These are phyloP conservation scores for Larimichthys crocea DNA, from an alignment of 2,113 vertebrate species.

Conservation along the genomic window DNA sequence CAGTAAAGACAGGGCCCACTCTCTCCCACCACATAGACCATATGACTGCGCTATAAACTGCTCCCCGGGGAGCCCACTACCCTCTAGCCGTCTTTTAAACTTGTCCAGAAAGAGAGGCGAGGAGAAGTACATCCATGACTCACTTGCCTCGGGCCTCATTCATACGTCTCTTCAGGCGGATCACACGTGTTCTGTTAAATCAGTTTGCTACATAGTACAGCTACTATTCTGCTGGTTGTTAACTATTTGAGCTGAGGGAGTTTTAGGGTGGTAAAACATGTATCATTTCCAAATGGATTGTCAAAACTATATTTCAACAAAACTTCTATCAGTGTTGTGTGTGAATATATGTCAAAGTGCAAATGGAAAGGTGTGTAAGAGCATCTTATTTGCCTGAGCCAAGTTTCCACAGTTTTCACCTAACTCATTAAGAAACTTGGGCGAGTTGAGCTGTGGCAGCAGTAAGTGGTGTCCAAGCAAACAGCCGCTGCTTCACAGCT, in stretches of 20 bases:
- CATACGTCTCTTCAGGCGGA: too few species aligned
- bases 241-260: background rate
- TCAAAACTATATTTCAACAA: background rate
- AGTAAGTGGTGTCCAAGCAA: slow-evolving; percentile 24
- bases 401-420: slow-evolving; percentile 13
- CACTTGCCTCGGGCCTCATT: too few species aligned
- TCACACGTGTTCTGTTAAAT: too few species aligned
- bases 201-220: too few species aligned
- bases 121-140: too few species aligned
- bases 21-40: too few species aligned
- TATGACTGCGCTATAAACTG: too few species aligned
- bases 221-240: too few species aligned
- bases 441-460: slow-evolving; percentile 17
- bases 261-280: background rate
- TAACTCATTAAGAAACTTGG: slow-evolving; percentile 7
- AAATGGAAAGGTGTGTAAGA: background rate
- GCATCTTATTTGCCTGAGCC: background rate
- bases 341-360: background rate
- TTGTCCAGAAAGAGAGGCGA: too few species aligned
- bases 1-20: too few species aligned
- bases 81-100: too few species aligned
- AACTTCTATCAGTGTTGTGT: background rate
- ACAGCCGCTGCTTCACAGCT: slow-evolving; percentile 10
- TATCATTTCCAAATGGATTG: background rate
- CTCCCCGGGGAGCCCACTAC: too few species aligned